phyloP scores from a whole-genome alignment of 2,113 vertebrate species.

The Butastur rufipennis region DNA sequence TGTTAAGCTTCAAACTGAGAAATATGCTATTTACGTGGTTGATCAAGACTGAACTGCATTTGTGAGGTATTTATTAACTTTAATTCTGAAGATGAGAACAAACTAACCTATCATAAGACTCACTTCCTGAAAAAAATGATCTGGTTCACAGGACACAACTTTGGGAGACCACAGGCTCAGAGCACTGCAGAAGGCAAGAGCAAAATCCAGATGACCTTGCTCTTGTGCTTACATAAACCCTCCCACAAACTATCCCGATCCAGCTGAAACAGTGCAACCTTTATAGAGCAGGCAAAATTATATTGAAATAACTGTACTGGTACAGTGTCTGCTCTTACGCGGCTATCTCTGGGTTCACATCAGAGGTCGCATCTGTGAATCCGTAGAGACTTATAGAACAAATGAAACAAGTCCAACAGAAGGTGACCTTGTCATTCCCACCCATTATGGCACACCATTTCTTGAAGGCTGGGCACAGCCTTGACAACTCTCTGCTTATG shows the following conservation, averaged over 20 bases:
- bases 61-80: neutral
- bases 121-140: neutral
- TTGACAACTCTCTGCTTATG: neutral
- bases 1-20: neutral
- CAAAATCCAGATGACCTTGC: neutral
- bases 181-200: neutral
- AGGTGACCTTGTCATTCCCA: neutral
- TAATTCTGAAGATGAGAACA: neutral
- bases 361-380: neutral
- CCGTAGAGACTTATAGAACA: neutral
- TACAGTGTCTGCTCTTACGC: neutral
- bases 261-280: neutral
- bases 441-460: neutral
- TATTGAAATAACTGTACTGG: neutral
- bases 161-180: neutral
- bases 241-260: neutral
- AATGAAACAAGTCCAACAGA: neutral
- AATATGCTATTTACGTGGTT: neutral
- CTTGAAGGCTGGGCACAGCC: neutral
- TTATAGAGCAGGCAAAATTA: neutral
- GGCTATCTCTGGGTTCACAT: neutral
- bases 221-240: neutral
- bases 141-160: neutral
- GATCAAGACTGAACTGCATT: neutral
- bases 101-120: neutral